Evolutionary conservation across 64 coral and sea anemone species (phyloP), one percentile per base, ranked within the genome.

Genomic region (Pocillopora verrucosa): DNA sequence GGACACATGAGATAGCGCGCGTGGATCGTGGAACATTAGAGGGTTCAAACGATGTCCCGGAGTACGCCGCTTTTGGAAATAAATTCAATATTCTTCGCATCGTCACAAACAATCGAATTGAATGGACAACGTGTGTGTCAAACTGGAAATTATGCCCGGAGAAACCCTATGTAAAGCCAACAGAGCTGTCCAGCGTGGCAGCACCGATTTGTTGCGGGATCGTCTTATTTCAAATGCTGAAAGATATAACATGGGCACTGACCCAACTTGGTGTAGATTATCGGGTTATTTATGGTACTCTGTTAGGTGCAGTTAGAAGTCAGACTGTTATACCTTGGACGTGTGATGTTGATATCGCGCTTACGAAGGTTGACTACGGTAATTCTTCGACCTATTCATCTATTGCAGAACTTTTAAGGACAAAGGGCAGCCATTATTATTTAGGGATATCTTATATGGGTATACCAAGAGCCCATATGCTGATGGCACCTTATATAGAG

Each of bases 321-420:
- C 56, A 73, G 61, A n/a, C 93, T 56, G 88, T 95, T 11, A 95
- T 95, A 68, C 93, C 93, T 16, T 95, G 89, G 89, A 77, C 89
- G 6, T 65, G 9, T 12, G 93, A 95, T 56, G 26, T 95, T 80
- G 93, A 95, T 69, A 62, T 95, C 63, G 89, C 84, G 3, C 61
- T 95, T 22, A 72, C 87, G 56, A 72, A 80, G 14, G 17, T 11
- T 41, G 73, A 75, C 36, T 69, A 56, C 59, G 59, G 59, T 34
- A 95, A 95, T 61, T 74, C 64, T 73, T 91, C 89, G 0, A 36
- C 87, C 4, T 88, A 76, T 70, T 34, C 15, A 5, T 61, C 76
- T 65, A 3, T 95, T 10, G 89, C 88, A 75, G 67, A 61, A 64
- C 36, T 76, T 17, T 61, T 95, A 11, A 67, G 25, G 2, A 86